Percentiles rank a stretch among this genome's conserved stretches.
Conservation (phyloP, 2,797 vertebrate genomes). For the Bradypodion pumilum region DNA sequence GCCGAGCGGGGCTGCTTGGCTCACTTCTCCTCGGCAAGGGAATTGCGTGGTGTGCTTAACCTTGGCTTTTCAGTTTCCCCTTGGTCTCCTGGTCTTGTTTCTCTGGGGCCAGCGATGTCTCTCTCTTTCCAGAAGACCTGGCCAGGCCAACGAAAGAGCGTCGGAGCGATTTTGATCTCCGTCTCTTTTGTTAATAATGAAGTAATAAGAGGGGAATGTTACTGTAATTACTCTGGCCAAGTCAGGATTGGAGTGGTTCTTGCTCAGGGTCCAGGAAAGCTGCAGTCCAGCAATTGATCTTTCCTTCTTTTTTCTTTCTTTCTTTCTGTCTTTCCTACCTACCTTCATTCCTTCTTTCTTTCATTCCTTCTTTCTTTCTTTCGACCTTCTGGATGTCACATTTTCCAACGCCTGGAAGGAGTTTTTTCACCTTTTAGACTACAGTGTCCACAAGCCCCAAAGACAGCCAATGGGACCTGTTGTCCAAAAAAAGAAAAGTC, state of each 20-base stretch:
- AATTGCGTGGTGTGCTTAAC: neutral
- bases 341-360: too few relatives aligned
- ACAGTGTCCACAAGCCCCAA: neutral
- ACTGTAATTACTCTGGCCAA: neutral
- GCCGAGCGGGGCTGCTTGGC: neutral
- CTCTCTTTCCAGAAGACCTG: neutral
- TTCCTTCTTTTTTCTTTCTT: neutral
- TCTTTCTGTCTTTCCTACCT: too few relatives aligned
- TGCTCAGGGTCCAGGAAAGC: neutral
- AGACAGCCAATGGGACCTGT: neutral
- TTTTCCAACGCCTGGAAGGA: too few relatives aligned
- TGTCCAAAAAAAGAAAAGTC: too few relatives aligned
- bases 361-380: too few relatives aligned
- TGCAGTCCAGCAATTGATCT: neutral
- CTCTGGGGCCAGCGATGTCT: neutral
- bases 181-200: neutral
- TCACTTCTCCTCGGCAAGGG: neutral
- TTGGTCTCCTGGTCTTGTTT: neutral
- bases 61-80: neutral
- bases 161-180: neutral
- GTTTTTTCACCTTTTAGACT: neutral
- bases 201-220: constrained; percentile 18
- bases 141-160: neutral
- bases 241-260: too few relatives aligned
- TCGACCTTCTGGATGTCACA: neutral